phyloP scores from a whole-genome alignment of 2,113 vertebrate genomes.

The Toxostoma redivivum region DNA sequence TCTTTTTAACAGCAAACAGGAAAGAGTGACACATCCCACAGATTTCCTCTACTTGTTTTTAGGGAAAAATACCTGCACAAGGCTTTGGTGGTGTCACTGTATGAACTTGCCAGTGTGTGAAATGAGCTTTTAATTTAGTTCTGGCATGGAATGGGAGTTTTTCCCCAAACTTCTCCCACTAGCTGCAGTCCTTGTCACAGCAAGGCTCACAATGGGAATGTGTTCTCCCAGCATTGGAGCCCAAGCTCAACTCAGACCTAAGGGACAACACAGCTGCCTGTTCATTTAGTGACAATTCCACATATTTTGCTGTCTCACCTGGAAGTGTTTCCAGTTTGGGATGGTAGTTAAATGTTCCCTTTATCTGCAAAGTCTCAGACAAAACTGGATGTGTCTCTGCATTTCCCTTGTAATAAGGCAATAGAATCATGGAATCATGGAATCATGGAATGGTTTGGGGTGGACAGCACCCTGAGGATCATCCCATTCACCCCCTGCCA shows the following conservation, averaged over 20 bases:
- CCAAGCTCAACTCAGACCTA: background rate
- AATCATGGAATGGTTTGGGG: background rate
- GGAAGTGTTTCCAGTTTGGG: background rate
- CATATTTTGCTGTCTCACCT: background rate
- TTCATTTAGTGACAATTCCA: background rate
- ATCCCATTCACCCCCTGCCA: background rate
- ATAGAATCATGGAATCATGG: background rate
- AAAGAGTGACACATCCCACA: background rate
- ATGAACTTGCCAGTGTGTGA: background rate
- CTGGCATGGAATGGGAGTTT: background rate
- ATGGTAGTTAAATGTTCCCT: background rate
- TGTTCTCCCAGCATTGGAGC: background rate
- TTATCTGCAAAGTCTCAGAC: background rate
- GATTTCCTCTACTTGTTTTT: background rate
- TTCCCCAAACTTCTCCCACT: background rate
- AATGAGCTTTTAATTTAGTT: background rate
- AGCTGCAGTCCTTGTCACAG: background rate
- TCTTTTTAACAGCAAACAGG: background rate
- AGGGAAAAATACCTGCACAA: background rate
- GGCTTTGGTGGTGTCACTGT: background rate
- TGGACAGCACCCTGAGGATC: background rate
- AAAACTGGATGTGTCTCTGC: background rate
- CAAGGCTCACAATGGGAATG: background rate
- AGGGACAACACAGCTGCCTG: background rate
- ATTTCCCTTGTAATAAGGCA: background rate